A percentile compares a stretch with the other conserved stretches of the same genome.
These are phyloP conservation scores for Drosophila rubida DNA, from an alignment of 2,888 invertebrate genomes.

Conservation along the genomic window DNA sequence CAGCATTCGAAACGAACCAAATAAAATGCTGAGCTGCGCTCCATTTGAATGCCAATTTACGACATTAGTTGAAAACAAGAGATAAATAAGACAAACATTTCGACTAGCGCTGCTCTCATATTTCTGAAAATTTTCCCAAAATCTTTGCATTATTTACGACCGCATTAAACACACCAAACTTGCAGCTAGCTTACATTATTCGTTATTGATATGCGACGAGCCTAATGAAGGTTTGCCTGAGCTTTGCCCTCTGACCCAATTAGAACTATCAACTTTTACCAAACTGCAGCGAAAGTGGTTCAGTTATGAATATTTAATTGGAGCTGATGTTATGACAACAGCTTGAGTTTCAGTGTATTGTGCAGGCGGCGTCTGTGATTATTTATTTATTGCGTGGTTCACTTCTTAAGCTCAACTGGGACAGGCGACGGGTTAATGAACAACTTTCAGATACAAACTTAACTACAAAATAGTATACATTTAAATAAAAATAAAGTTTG, in stretches of 20 bases:
- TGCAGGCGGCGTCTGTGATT: not conserved
- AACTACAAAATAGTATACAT: too few relatives aligned
- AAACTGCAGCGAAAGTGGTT: not conserved
- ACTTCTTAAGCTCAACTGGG: not conserved
- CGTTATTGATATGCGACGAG: not conserved
- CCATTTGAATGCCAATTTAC: not conserved
- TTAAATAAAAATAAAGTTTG: too few relatives aligned
- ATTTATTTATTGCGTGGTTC: not conserved
- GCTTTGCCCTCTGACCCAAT: not conserved
- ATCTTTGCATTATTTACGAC: not conserved
- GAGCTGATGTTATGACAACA: not conserved
- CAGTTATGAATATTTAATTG: not conserved
- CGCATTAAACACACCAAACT: too few relatives aligned
- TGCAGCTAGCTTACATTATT: not conserved
- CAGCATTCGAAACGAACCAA: not conserved
- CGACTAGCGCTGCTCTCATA: too few relatives aligned
- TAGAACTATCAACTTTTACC: not conserved
- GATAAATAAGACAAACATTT: not conserved
- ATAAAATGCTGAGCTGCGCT: constrained; percentile 1
- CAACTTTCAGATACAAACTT: too few relatives aligned
- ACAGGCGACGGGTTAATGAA: not conserved
- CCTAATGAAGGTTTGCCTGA: not conserved
- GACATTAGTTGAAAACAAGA: not conserved
- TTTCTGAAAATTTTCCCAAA: too few relatives aligned
- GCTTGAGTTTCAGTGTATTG: not conserved